Evolutionary conservation across 2,888 invertebrate species (phyloP).

Genomic region (Lumbricus terrestris): DNA sequence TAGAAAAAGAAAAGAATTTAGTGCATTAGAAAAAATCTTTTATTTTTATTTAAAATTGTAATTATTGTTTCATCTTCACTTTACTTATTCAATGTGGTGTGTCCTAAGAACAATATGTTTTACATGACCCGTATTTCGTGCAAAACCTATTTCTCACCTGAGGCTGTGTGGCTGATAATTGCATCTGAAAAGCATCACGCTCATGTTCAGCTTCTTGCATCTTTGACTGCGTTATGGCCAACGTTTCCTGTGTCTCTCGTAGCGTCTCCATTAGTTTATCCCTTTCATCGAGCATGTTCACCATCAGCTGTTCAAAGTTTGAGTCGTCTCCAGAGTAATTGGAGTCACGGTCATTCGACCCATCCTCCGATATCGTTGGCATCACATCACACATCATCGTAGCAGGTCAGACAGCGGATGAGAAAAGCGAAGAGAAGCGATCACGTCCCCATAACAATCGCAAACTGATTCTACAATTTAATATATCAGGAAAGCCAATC

Average conservation of each 20-base stretch:
- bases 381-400: constrained; percentile 99
- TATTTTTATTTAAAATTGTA: neutral
- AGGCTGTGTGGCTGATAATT: constrained; percentile 92
- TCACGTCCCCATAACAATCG: neutral
- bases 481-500: neutral
- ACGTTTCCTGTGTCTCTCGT: constrained; percentile 79
- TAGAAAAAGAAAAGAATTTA: no score
- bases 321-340: constrained; percentile 79
- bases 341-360: constrained; percentile 57
- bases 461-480: neutral
- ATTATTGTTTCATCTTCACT: neutral
- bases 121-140: neutral
- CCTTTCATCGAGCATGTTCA: constrained; percentile 98
- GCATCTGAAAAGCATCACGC: constrained; percentile 88
- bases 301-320: constrained; percentile 99
- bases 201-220: constrained; percentile 89
- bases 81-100: neutral
- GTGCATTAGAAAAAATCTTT: neutral
- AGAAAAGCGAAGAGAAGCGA: neutral
- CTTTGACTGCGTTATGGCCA: constrained; percentile 65
- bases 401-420: neutral
- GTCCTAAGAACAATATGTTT: neutral
- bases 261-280: constrained; percentile 97
- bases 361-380: constrained; percentile 98
- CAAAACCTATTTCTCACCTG: constrained; percentile 70